Percentiles rank a stretch among this genome's conserved stretches.
phyloP scores from a whole-genome alignment of 2,797 vertebrate species.

The Ceryle rudis region DNA sequence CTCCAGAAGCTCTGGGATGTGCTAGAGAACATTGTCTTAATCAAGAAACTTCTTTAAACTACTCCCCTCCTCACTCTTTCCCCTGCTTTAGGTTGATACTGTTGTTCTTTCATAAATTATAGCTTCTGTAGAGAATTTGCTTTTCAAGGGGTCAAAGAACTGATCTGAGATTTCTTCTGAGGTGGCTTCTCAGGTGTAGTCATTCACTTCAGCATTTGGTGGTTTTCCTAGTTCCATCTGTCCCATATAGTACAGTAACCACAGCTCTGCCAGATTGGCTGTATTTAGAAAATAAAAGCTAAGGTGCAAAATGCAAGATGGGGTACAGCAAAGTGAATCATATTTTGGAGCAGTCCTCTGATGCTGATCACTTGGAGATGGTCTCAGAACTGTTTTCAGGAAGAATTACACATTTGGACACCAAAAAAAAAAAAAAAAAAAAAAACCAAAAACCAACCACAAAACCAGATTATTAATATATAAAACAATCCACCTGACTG shows the following conservation, averaged over 20 bases:
- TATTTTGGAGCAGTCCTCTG: background rate
- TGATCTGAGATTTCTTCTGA: background rate
- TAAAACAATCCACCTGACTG: background rate
- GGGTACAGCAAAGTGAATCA: accelerated
- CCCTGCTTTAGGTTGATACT: background rate
- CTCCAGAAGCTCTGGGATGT: background rate
- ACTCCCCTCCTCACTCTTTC: background rate
- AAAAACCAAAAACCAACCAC: too few species aligned
- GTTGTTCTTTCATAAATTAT: background rate
- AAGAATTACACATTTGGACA: background rate
- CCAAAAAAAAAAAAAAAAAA: background rate
- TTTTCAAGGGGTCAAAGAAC: background rate
- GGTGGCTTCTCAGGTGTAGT: background rate
- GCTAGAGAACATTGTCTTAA: background rate
- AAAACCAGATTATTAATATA: background rate
- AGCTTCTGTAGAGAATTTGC: background rate
- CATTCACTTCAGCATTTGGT: background rate
- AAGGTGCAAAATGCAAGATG: background rate
- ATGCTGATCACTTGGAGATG: background rate
- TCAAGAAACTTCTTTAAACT: background rate
- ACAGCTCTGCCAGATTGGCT: background rate
- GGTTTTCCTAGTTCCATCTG: background rate
- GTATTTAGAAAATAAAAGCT: background rate
- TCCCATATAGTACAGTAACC: background rate
- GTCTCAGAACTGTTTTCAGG: background rate